Base-by-base conservation (phyloP, 2,797 vertebrate genomes). In the Iguana delicatissima region DNA sequence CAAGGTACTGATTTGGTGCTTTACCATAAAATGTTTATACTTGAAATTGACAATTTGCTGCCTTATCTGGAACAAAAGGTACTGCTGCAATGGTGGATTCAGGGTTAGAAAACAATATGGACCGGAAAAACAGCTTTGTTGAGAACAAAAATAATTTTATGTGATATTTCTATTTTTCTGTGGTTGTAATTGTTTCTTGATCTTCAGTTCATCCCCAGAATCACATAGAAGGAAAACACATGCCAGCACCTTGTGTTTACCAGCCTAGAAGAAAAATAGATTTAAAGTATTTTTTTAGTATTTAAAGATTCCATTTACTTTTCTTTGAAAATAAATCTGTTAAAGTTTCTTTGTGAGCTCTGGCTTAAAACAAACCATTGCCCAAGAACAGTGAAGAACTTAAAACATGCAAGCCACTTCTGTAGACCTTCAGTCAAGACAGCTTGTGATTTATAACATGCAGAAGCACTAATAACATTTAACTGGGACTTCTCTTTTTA, bases 401-500 rank as follows among this genome's bases (percentile, higher is more conserved):
- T 29, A 42, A 22, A 64, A 69, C 20, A 76, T 73, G 10, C 50
- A 90, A 92, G 82, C 20, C 62, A 90, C 88, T 92, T 94, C 92
- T 85, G 81, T 38, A 94, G 93, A 85, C 55, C 91, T 96, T 94
- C 84, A 93, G 8, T 92, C 91, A 92, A 95, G 57, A 85, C 59
- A 93, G 81, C 89, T 86, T 91, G 93, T 85, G 90, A 69, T 94
- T 93, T 94, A 86, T 91, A n/a, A 86, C 79, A 92, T 91, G 84
- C 94, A 96, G 94, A 92, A 62, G 86, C 88, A 35, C 77, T 84
- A 90, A 86, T 94, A 87, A 91, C 92, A 12, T 52, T 80, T 97
- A 93, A 96, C 96, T 96, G 94, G 96, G 94, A 86, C 79, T 95
- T 94, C 91, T 62, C 89, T 89, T 94, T 89, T 93, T 93, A 96